Evolutionary conservation across 2,113 vertebrate species (phyloP).

Genomic region (Muntiacus reevesi): DNA sequence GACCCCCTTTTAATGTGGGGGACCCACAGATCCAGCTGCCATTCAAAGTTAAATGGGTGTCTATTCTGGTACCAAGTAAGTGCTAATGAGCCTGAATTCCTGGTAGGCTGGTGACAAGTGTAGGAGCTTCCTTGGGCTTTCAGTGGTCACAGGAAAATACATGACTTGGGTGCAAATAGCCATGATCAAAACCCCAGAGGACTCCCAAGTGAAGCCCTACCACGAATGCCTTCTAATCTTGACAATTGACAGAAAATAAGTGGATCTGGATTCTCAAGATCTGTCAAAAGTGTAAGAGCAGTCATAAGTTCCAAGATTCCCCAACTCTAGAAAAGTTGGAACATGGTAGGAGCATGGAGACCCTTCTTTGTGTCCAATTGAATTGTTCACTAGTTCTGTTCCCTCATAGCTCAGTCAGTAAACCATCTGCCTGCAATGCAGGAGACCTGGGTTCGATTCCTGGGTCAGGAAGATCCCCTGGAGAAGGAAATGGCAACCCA

Average conservation of each 20-base stretch:
- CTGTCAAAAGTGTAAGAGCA: background rate
- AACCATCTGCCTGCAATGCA: background rate
- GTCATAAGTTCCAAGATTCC: background rate
- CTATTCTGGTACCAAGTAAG: background rate
- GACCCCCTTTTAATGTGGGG: background rate
- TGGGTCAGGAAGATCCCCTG: background rate
- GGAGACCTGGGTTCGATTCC: rapidly evolving
- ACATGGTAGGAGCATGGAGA: background rate
- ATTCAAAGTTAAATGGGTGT: background rate
- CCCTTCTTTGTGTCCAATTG: background rate
- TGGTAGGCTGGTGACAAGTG: too few relatives aligned
- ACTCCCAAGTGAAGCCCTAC: background rate
- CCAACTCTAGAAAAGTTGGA: background rate
- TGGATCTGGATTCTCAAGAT: background rate
- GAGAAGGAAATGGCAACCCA: background rate
- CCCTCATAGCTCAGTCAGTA: background rate
- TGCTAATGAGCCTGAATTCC: background rate
- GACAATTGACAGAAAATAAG: background rate
- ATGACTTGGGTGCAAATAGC: background rate
- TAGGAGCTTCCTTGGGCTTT: background rate
- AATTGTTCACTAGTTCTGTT: background rate
- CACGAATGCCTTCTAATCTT: background rate
- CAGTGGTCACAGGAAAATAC: background rate
- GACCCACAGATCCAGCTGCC: background rate
- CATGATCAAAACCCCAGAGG: background rate